A percentile compares a stretch with the other conserved stretches of the same genome.
Conservation (phyloP, 30 jellyfish, hydroid and myxozoan species). For the Nemopilema nomurai region DNA sequence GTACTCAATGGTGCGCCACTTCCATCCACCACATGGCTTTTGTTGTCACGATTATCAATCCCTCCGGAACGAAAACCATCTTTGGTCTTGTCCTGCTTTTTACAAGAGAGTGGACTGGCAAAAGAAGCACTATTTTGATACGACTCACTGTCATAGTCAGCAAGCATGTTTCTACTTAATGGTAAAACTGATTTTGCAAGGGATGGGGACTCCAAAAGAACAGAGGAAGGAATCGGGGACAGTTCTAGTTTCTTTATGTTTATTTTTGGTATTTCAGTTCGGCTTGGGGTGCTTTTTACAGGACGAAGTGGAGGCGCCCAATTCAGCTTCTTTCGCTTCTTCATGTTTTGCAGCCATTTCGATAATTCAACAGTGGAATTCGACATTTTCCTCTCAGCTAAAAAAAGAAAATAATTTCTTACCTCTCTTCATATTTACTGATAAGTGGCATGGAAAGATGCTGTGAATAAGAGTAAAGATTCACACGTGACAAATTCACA, state of each 20-base stretch:
- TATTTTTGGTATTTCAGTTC: background rate
- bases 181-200: background rate
- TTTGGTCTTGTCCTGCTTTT: background rate
- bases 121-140: background rate
- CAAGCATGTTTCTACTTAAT: no score
- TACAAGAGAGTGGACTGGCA: background rate
- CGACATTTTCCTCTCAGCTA: conserved; percentile 1
- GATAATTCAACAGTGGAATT: background rate
- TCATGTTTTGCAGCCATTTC: background rate
- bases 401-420: background rate
- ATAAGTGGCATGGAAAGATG: no score
- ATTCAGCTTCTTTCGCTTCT: conserved; percentile 3
- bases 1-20: background rate
- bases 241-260: conserved; percentile 39
- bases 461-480: no score
- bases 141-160: background rate
- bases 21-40: background rate
- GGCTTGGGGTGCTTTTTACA: conserved; percentile 32
- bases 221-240: conserved; percentile 21
- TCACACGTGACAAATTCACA: no score
- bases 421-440: no score
- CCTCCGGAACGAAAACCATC: background rate
- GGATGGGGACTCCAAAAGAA: conserved; percentile 5
- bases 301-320: conserved; percentile 28
- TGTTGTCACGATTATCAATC: background rate